phyloP scores from a whole-genome alignment of 2,888 invertebrate species.

The Tenthredo amoena region DNA sequence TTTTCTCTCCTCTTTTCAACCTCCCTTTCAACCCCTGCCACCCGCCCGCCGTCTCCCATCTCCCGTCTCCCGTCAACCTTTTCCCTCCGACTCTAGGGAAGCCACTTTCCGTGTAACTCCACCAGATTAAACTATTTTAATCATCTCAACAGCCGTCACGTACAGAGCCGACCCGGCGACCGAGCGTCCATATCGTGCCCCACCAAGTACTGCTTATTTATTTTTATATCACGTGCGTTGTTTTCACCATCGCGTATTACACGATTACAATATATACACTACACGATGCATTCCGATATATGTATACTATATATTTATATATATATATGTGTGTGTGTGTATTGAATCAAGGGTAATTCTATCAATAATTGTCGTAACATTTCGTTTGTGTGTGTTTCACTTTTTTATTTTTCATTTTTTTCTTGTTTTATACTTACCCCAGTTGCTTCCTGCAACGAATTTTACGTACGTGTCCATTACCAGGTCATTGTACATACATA shows the following conservation, averaged over 20 bases:
- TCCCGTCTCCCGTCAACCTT: conserved; percentile 29
- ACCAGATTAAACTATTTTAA: conserved; percentile 63
- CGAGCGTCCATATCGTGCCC: conserved; percentile 71
- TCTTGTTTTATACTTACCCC: conserved; percentile 67
- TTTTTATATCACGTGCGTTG: conserved; percentile 65
- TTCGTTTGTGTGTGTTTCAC: conserved; percentile 52
- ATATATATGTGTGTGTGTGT: neutral
- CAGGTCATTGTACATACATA: conserved; percentile 75
- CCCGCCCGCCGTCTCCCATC: conserved; percentile 20
- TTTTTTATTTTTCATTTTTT: conserved; percentile 53
- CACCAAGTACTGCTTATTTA: conserved; percentile 76
- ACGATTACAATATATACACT: neutral
- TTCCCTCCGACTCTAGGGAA: conserved; percentile 35
- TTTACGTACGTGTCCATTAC: conserved; percentile 73
- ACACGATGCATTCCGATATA: neutral
- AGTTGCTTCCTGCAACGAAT: conserved; percentile 66
- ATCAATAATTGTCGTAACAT: neutral
- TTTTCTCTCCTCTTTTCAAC: conserved; percentile 18
- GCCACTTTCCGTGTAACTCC: conserved; percentile 56
- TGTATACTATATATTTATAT: no score
- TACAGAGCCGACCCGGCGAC: conserved; percentile 76
- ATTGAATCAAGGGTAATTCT: conserved; percentile 20
- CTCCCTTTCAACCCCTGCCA: conserved; percentile 37
- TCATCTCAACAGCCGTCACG: conserved; percentile 67
- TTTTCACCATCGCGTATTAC: conserved; percentile 33